Conservation (phyloP, 2,113 vertebrate species). For the Morone saxatilis region DNA sequence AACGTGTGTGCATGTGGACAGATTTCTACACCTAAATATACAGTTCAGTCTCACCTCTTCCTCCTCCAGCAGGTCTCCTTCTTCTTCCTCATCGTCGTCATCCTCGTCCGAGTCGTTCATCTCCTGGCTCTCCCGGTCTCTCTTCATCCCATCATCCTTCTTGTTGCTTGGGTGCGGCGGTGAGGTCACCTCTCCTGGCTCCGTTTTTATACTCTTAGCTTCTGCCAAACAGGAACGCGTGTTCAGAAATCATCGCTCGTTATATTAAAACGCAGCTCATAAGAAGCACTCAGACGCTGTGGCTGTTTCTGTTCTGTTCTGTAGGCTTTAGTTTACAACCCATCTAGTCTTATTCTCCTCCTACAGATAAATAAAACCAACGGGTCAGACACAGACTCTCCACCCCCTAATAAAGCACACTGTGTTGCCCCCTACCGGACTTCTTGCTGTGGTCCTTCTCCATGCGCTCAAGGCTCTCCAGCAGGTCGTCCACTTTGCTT, state of each 20-base stretch:
- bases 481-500: slow-evolving; percentile 80
- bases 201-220: slow-evolving; percentile 84
- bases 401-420: neutral
- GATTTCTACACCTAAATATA: too few relatives aligned
- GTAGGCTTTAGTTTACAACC: neutral
- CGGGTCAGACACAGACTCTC: neutral
- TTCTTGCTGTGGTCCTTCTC: slow-evolving; percentile 91
- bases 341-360: neutral
- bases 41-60: slow-evolving; percentile 76
- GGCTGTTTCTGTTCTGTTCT: neutral
- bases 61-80: slow-evolving; percentile 86
- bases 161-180: slow-evolving; percentile 78
- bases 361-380: neutral
- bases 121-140: slow-evolving; percentile 82
- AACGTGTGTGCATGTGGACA: too few relatives aligned
- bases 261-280: neutral
- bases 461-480: slow-evolving; percentile 87
- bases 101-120: slow-evolving; percentile 89
- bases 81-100: slow-evolving; percentile 68
- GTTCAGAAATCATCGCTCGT: neutral
- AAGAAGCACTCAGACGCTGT: neutral
- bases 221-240: slow-evolving; percentile 56
- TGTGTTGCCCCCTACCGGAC: slow-evolving; percentile 56
- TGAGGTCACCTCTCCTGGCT: slow-evolving; percentile 80
- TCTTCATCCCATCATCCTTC: slow-evolving; percentile 86